A percentile compares a stretch with the other conserved stretches of the same genome.
Conservation (phyloP, 2,797 vertebrate genomes). For the Limosa lapponica region DNA sequence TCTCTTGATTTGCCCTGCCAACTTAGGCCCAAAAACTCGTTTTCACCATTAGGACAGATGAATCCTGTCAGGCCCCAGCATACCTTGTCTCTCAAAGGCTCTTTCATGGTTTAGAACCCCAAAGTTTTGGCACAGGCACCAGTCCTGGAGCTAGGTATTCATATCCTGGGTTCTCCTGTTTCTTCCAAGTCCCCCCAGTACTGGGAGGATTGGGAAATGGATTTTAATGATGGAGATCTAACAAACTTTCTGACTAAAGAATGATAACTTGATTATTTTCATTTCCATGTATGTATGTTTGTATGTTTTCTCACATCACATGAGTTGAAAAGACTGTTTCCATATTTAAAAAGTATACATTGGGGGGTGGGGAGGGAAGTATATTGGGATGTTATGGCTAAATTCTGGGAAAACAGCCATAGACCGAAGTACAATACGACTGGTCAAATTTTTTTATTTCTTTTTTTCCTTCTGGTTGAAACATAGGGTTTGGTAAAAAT, state of each 20-base stretch:
- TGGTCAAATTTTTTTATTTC: accelerated
- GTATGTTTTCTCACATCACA: neutral
- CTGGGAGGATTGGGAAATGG: neutral
- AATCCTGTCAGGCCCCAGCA: neutral
- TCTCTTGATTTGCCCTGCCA: neutral
- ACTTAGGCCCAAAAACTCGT: neutral
- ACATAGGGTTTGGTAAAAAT: neutral
- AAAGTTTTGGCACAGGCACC: neutral
- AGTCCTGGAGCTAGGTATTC: neutral
- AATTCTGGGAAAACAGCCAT: neutral
- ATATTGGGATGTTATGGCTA: neutral
- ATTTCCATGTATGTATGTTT: neutral
- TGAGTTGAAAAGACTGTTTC: neutral
- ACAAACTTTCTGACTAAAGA: neutral
- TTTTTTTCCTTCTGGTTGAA: neutral
- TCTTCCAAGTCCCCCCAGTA: neutral
- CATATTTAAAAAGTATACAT: neutral
- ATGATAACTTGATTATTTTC: neutral
- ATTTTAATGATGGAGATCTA: neutral
- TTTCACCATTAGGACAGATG: neutral
- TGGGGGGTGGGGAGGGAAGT: neutral
- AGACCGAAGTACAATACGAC: neutral
- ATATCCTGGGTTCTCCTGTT: neutral
- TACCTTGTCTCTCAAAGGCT: neutral
- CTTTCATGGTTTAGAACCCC: neutral